A percentile compares a stretch with the other conserved stretches of the same genome.
Conservation (phyloP, 2,797 vertebrate genomes). For the Tamandua tetradactyla region DNA sequence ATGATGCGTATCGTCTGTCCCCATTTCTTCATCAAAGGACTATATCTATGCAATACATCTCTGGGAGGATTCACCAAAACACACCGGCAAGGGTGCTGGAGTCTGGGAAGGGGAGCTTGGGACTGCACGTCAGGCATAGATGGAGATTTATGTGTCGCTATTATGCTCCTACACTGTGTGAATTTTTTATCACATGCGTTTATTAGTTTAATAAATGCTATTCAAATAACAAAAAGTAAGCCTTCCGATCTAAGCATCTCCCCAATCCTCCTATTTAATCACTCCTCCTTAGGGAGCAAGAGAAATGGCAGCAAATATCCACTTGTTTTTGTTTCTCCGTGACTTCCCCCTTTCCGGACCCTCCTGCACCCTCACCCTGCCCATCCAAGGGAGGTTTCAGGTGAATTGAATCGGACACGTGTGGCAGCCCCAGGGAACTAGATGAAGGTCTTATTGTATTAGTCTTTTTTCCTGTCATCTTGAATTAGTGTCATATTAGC, state of each 20-base stretch:
- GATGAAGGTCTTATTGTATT: conserved; percentile 86
- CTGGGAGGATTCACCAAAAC: not conserved
- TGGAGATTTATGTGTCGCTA: not conserved
- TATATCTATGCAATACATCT: not conserved
- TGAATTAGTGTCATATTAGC: conserved; percentile 86
- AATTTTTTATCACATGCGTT: not conserved
- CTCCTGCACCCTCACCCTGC: conserved; percentile 52
- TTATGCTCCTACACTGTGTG: too few species aligned
- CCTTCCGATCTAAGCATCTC: not conserved
- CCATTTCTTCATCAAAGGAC: not conserved
- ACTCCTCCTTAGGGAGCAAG: accelerated
- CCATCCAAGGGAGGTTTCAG: conserved; percentile 78
- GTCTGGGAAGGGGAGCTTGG: not conserved
- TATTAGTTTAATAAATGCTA: not conserved
- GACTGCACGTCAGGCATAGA: not conserved
- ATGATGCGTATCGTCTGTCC: not conserved
- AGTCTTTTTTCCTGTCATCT: conserved; percentile 86
- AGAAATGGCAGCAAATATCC: not conserved
- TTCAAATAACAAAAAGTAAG: not conserved
- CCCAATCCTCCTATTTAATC: not conserved
- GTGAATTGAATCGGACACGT: conserved; percentile 85
- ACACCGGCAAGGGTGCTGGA: not conserved
- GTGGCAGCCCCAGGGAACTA: conserved; percentile 82
- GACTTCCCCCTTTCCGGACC: conserved; percentile 31
- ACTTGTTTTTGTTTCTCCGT: not conserved